Percentiles rank a stretch among this genome's conserved stretches.
phyloP scores from a whole-genome alignment of 2,888 invertebrate genomes.

The Polyommatus iphigenia region DNA sequence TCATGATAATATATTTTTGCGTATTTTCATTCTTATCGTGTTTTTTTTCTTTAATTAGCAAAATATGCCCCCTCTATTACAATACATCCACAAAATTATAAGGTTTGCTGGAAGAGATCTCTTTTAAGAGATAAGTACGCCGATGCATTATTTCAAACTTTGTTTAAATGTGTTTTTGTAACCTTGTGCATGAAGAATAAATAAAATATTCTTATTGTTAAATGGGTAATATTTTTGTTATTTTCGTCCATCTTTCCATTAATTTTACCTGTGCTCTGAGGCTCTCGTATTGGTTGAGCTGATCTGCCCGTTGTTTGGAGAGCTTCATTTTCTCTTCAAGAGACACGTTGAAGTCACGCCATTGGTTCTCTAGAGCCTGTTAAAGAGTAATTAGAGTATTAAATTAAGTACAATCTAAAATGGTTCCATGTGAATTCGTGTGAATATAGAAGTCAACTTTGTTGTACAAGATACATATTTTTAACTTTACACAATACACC shows the following conservation, averaged over 20 bases:
- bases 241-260: not conserved
- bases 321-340: slow-evolving; percentile 92
- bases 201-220: too few species aligned
- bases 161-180: too few species aligned
- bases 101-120: too few species aligned
- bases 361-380: slow-evolving; percentile 88
- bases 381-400: not conserved
- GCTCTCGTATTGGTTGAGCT: slow-evolving; percentile 91
- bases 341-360: slow-evolving; percentile 91
- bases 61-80: too few species aligned
- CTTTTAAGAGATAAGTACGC: too few species aligned
- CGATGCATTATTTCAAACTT: too few species aligned
- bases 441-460: not conserved
- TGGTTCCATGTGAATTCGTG: not conserved
- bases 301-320: slow-evolving; percentile 91
- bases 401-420: not conserved
- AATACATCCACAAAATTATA: too few species aligned
- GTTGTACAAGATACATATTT: too few species aligned
- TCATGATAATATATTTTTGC: not conserved
- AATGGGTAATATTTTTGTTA: too few species aligned
- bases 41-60: not conserved
- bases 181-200: too few species aligned
- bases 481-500: too few species aligned
- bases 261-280: slow-evolving; percentile 84
- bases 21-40: not conserved